Evolutionary conservation across 2,113 vertebrate species (phyloP).

Genomic region (Tragelaphus strepsiceros): DNA sequence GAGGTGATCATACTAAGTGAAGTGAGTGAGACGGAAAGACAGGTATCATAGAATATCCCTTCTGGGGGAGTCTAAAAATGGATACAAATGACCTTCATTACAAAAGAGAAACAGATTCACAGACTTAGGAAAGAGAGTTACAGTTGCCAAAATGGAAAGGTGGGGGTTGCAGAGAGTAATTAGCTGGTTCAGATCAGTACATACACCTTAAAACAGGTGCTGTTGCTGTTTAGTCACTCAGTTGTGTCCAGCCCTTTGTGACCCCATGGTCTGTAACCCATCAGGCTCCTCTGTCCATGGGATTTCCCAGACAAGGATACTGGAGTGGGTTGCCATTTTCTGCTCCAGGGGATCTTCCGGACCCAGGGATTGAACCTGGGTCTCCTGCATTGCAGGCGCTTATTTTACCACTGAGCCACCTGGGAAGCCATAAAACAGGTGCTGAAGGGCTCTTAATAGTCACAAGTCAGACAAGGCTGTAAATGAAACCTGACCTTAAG

Average conservation of each 20-base stretch:
- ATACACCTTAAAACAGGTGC: not conserved
- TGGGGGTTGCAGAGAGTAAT: not conserved
- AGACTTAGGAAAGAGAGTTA: not conserved
- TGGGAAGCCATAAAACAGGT: not conserved
- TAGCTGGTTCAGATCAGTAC: not conserved
- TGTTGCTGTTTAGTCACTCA: not conserved
- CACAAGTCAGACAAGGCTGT: not conserved
- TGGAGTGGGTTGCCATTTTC: not conserved
- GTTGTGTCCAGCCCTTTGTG: not conserved
- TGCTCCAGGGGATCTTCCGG: not conserved
- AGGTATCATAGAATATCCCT: not conserved
- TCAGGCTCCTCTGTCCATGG: fast-evolving
- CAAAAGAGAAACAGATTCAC: not conserved
- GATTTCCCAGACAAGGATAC: not conserved
- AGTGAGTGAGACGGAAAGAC: not conserved
- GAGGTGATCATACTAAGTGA: not conserved
- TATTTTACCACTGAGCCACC: not conserved
- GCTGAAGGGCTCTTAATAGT: not conserved
- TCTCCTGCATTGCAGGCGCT: not conserved
- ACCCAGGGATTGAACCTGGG: not conserved
- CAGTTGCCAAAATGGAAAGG: not conserved
- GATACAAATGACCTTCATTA: not conserved
- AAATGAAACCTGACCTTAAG: not conserved
- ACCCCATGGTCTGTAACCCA: not conserved
- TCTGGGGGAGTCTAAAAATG: not conserved